phyloP scores from a whole-genome alignment of 2,888 invertebrate species.

The Yponomeuta plumbellus region DNA sequence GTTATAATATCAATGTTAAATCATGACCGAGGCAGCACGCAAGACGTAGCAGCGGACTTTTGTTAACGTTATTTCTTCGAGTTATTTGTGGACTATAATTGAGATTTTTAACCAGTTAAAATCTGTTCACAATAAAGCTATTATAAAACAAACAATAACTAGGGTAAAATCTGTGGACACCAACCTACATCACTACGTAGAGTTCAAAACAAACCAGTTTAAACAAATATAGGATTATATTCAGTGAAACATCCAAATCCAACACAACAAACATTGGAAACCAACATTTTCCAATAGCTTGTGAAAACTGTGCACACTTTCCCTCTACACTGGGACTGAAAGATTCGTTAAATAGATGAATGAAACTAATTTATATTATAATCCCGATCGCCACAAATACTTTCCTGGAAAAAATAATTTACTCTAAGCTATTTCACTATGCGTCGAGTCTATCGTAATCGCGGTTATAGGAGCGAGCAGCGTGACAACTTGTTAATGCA shows the following conservation, averaged over 20 bases:
- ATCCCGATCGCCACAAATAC: constrained; percentile 63
- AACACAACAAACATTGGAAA: constrained; percentile 58
- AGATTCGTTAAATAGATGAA: constrained; percentile 36
- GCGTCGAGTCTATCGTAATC: constrained; percentile 4
- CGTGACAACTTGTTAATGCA: not conserved
- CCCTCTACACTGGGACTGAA: constrained; percentile 37
- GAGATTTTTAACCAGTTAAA: too few relatives aligned
- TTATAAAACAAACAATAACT: too few relatives aligned
- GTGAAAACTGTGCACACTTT: constrained; percentile 46
- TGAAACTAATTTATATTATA: constrained; percentile 51
- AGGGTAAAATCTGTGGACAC: too few relatives aligned
- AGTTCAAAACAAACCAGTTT: constrained; percentile 63
- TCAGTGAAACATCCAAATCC: constrained; percentile 72
- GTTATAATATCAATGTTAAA: too few relatives aligned
- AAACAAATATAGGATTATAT: constrained; percentile 77
- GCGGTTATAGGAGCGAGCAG: not conserved
- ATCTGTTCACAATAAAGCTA: too few relatives aligned
- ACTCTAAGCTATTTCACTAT: constrained; percentile 46
- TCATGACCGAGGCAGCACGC: too few relatives aligned
- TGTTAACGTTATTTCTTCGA: too few relatives aligned
- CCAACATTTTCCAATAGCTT: constrained; percentile 42
- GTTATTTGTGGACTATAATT: too few relatives aligned
- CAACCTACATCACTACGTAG: too few relatives aligned
- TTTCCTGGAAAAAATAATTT: constrained; percentile 40
- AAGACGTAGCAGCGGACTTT: too few relatives aligned